phyloP scores from a whole-genome alignment of 2,888 invertebrate species.

The Drosophila siamana region DNA sequence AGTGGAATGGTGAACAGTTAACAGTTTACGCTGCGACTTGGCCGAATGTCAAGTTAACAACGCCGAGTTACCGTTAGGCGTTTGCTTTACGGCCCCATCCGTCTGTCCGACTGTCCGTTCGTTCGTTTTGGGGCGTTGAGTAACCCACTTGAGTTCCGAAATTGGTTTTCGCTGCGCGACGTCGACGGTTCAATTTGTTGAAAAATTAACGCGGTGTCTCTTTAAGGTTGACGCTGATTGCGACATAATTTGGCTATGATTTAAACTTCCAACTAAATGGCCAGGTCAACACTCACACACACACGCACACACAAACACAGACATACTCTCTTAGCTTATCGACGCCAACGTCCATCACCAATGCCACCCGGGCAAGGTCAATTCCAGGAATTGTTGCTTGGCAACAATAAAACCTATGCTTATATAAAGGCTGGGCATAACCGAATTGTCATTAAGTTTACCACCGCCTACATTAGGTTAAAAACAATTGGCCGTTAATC shows the following conservation, averaged over 20 bases:
- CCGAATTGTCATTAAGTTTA: conserved; percentile 8
- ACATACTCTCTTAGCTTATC: conserved; percentile 1
- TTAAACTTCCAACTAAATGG: conserved; percentile 32
- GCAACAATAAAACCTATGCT: conserved; percentile 11
- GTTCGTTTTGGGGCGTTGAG: conserved; percentile 38
- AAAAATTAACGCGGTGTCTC: conserved; percentile 31
- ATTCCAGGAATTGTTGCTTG: conserved; percentile 55
- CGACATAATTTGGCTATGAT: conserved; percentile 44
- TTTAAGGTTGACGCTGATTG: conserved; percentile 40
- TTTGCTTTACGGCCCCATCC: conserved; percentile 11
- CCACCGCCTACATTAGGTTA: neutral
- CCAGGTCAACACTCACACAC: conserved; percentile 5
- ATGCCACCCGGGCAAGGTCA: conserved; percentile 51
- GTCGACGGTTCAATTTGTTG: conserved; percentile 54
- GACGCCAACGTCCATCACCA: conserved; percentile 42
- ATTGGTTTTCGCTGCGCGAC: conserved; percentile 51
- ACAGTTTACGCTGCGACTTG: conserved; percentile 52
- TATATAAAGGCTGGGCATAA: conserved; percentile 10
- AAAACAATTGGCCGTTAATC: neutral
- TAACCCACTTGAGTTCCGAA: conserved; percentile 57
- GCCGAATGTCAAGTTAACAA: conserved; percentile 74
- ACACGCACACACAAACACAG: conserved; percentile 3
- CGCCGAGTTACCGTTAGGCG: conserved; percentile 52
- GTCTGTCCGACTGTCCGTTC: neutral
- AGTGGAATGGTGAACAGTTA: conserved; percentile 16